These are phyloP conservation scores for Popillia japonica DNA, from an alignment of 1,140 invertebrate genomes.

Conservation along the genomic window DNA sequence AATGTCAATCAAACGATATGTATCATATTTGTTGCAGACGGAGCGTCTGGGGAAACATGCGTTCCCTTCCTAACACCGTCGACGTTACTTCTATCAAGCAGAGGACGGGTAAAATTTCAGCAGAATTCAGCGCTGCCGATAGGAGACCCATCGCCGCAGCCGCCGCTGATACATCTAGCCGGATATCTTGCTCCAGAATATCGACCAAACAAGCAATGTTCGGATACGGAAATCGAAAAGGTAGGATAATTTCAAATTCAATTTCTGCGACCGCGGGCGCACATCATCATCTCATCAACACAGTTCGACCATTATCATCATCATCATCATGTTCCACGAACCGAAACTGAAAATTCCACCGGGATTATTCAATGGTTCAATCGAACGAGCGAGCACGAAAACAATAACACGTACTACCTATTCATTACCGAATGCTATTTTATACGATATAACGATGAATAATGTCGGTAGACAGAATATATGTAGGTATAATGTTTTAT, in stretches of 20 bases:
- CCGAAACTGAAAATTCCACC: not conserved
- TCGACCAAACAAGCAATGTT: conserved; percentile 63
- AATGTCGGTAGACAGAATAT: not conserved
- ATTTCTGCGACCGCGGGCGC: no score
- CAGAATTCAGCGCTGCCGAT: conserved; percentile 46
- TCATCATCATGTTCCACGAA: not conserved
- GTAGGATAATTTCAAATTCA: no score
- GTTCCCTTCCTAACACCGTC: conserved; percentile 66
- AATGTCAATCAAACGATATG: no score
- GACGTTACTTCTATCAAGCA: conserved; percentile 64
- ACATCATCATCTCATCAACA: no score
- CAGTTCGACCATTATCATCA: not conserved
- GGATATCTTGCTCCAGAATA: conserved; percentile 68
- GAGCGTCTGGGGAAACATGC: conserved; percentile 63
- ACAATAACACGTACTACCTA: not conserved
- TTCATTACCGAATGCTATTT: no score
- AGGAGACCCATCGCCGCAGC: conserved; percentile 56
- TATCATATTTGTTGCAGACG: conserved; percentile 62
- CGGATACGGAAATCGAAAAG: conserved; percentile 68
- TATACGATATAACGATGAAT: not conserved
- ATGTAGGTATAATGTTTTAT: no score
- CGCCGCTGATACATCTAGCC: conserved; percentile 61
- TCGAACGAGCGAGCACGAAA: not conserved
- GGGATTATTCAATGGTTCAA: not conserved
- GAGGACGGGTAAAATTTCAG: conserved; percentile 62